Base-by-base conservation (phyloP, 2,888 invertebrate genomes). In the Drosophila monieri region DNA sequence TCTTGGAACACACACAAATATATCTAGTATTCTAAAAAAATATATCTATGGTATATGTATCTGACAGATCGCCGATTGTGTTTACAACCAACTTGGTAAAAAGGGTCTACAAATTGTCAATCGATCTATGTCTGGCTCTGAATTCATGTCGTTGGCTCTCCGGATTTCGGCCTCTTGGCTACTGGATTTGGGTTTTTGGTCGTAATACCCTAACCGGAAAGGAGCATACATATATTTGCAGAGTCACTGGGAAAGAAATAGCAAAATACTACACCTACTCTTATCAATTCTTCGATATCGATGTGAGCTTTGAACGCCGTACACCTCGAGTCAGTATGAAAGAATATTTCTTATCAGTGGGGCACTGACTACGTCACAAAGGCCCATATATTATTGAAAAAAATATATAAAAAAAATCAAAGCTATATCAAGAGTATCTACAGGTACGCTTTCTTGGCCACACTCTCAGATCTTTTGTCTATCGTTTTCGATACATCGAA, bases 51-150 rank as follows among this genome's bases (percentile, higher is more conserved):
- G 32, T 32, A 12, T 32, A 12, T 10, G 2, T 32, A n/a, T n/a
- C 77, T 80, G 80, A 83, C 83, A 77, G 83, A 81, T 80, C 83
- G 77, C 80, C 80, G 55, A 49, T 77, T 75, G 43, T 60, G 73
- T 73, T 76, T 44, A 53, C 46, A 48, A 8, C 8, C 46, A 48
- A 8, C 8, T 6, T 12, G 53, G 51, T 14, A 8, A 18, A 46
- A 14, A 41, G 12, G 54, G 44, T 32, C 55, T 12, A 44, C 32
- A 21, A n/a, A 18, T 9, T 6, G 8, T 5, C 37, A 14, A 30
- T 15, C 4, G 9, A n/a, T 15, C 56, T 57, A 51, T 51, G 56
- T 57, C 56, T 27, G 27, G 27, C 27, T 27, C 27, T 27, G 25
- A 27, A 27, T 27, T 27, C 25, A 27, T 27, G 25, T 8, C 25